Evolutionary conservation across 2,888 invertebrate species (phyloP).

Genomic region (Trissonchulus latispiculum): DNA sequence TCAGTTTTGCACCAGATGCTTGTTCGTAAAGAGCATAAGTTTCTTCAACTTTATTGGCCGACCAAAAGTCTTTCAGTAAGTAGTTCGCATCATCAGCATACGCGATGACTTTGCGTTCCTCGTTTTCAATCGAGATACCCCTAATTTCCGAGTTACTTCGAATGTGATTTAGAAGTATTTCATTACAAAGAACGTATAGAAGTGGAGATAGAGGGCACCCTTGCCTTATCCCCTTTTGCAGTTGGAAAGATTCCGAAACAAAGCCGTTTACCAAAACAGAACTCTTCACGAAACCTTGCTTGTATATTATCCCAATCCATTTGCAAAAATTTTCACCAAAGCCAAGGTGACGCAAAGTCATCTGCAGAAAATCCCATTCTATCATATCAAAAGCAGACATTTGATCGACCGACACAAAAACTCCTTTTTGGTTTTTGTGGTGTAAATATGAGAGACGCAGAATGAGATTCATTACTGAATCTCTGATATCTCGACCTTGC

Average conservation of each 20-base stretch:
- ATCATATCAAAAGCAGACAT: neutral
- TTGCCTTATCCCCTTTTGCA: neutral
- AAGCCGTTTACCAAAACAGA: neutral
- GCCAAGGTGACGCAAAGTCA: neutral
- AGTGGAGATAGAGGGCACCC: neutral
- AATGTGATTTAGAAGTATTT: neutral
- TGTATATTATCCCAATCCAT: neutral
- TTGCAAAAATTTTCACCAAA: neutral
- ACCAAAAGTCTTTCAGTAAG: neutral
- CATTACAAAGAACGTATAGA: neutral
- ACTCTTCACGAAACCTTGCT: neutral
- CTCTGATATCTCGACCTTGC: neutral
- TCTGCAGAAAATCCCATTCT: neutral
- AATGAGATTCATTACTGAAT: neutral
- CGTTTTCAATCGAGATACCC: neutral
- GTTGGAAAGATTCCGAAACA: neutral
- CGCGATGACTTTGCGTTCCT: neutral
- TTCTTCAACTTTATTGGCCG: neutral
- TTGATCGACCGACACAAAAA: neutral
- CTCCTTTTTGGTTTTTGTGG: neutral
- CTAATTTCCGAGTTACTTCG: neutral
- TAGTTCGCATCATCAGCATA: conserved; percentile 12
- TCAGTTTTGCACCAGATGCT: neutral
- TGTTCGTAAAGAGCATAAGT: neutral
- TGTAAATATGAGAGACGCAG: neutral